Conservation (phyloP, 2,888 invertebrate species). For the Patella caerulea region DNA sequence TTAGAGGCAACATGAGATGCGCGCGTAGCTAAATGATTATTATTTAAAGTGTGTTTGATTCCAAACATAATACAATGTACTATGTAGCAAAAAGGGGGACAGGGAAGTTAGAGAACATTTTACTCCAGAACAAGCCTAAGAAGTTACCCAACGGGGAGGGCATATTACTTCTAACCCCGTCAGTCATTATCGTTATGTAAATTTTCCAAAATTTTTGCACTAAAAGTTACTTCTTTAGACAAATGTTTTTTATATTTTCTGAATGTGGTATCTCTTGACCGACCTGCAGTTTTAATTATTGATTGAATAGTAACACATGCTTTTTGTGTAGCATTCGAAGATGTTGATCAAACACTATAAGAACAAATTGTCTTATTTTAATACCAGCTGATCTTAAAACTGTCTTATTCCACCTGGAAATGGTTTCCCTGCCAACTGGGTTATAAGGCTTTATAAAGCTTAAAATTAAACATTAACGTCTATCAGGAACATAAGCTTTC, state of each 20-base stretch:
- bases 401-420: too few species aligned
- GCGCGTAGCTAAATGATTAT: background rate
- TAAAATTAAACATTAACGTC: too few species aligned
- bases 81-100: background rate
- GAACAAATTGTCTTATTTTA: too few species aligned
- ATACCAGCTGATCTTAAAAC: too few species aligned
- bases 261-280: background rate
- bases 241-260: slow-evolving; percentile 7
- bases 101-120: too few species aligned
- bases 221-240: background rate
- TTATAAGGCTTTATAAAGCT: too few species aligned
- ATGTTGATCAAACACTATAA: too few species aligned
- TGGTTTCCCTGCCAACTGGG: too few species aligned
- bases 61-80: background rate
- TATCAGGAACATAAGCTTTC: too few species aligned
- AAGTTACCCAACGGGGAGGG: background rate
- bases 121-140: too few species aligned
- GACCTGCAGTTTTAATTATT: slow-evolving; percentile 14
- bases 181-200: background rate
- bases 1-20: background rate
- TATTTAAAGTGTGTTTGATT: background rate
- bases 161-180: background rate
- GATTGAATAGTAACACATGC: slow-evolving; percentile 1
- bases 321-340: background rate
- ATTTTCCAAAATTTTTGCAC: background rate